These are phyloP conservation scores for Enteromius afrohamiltoni DNA, from an alignment of 2,797 vertebrate species.

Conservation along the genomic window DNA sequence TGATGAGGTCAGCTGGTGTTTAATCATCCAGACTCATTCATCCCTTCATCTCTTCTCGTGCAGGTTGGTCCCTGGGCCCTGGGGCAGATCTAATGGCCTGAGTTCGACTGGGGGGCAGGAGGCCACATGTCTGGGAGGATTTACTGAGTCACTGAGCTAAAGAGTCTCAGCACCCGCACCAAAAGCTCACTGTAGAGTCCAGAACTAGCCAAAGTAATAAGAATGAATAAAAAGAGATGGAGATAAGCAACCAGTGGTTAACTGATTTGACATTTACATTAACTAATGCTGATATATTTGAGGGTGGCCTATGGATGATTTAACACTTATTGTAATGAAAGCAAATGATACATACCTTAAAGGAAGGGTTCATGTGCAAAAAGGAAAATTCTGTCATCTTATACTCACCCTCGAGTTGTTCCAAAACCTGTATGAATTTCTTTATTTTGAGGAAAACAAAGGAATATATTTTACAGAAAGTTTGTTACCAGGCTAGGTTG, in stretches of 20 bases:
- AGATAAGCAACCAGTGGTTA: constrained; percentile 5
- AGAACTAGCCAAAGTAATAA: constrained; percentile 15
- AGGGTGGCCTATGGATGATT: background rate
- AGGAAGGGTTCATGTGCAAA: no score
- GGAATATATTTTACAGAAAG: no score
- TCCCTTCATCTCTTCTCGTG: constrained; percentile 25
- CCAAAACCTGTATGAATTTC: no score
- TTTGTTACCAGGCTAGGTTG: no score
- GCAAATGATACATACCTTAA: background rate
- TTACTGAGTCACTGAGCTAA: constrained; percentile 59
- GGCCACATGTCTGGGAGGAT: constrained; percentile 42
- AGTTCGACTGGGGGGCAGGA: constrained; percentile 37
- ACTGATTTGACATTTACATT: background rate
- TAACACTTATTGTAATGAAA: background rate
- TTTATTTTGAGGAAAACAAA: no score
- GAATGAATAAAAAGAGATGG: constrained; percentile 14
- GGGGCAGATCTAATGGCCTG: constrained; percentile 36
- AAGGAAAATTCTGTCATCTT: no score
- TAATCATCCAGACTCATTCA: constrained; percentile 4
- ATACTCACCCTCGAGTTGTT: no score
- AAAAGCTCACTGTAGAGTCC: constrained; percentile 6
- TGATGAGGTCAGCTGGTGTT: constrained; percentile 30
- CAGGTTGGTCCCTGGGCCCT: constrained; percentile 15
- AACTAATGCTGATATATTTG: background rate
- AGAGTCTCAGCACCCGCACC: constrained; percentile 37